Conservation (phyloP, 92 coral and sea anemone species). For the Phenganax subtilis region DNA sequence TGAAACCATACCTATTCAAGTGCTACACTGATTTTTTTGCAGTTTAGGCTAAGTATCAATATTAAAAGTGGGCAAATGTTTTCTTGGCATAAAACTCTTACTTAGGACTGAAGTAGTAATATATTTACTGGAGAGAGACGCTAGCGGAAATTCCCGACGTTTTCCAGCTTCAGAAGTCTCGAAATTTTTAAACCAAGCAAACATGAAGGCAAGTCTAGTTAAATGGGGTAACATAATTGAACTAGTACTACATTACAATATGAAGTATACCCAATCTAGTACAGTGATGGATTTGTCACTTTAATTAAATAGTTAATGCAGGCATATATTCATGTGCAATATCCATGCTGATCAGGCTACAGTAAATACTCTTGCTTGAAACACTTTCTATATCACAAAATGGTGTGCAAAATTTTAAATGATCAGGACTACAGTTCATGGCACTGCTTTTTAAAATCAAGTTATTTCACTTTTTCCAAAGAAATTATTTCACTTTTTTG, state of each 20-base stretch:
- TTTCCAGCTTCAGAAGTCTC: slow-evolving; percentile 73
- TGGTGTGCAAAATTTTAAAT: too few relatives aligned
- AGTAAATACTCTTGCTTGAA: too few relatives aligned
- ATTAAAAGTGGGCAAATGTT: background rate
- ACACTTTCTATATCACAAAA: too few relatives aligned
- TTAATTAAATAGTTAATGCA: background rate
- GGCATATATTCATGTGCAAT: too few relatives aligned
- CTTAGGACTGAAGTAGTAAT: slow-evolving; percentile 87
- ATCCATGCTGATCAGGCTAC: too few relatives aligned
- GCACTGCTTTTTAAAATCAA: too few relatives aligned
- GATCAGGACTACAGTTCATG: too few relatives aligned
- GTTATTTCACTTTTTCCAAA: too few relatives aligned
- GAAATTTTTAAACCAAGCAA: slow-evolving; percentile 63
- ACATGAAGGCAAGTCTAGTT: slow-evolving; percentile 60
- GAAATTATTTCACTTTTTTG: too few relatives aligned
- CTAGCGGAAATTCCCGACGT: slow-evolving; percentile 83
- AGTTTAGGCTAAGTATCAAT: background rate
- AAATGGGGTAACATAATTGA: background rate
- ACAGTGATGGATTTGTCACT: background rate
- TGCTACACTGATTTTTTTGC: background rate
- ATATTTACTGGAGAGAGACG: slow-evolving; percentile 93
- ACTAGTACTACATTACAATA: background rate
- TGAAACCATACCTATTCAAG: background rate
- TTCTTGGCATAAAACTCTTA: background rate
- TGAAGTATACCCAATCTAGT: too few relatives aligned